Evolutionary conservation across 2,888 invertebrate genomes (phyloP).

Genomic region (Zygothrica quintamaculata): DNA sequence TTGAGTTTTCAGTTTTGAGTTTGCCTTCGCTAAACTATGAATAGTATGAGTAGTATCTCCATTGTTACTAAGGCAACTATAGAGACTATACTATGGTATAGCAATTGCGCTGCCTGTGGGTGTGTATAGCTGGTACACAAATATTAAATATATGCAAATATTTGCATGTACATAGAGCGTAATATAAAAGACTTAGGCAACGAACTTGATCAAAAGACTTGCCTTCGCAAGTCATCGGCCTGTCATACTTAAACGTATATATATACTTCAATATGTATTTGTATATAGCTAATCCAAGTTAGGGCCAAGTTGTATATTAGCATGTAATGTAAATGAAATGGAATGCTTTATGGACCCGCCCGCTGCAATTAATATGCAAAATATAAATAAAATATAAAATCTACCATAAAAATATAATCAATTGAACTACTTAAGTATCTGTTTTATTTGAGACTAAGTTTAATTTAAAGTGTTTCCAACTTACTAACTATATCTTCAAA

Average conservation of each 20-base stretch:
- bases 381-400: not conserved
- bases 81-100: too few relatives aligned
- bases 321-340: slow-evolving; percentile 22
- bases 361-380: slow-evolving; percentile 22
- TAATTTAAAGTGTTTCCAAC: not conserved
- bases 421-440: not conserved
- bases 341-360: slow-evolving; percentile 21
- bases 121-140: slow-evolving; percentile 60
- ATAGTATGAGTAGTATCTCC: too few relatives aligned
- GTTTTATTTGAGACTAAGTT: not conserved
- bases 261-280: slow-evolving; percentile 20
- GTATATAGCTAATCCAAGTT: slow-evolving; percentile 2
- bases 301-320: slow-evolving; percentile 2
- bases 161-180: slow-evolving; percentile 59
- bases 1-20: slow-evolving; percentile 66
- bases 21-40: slow-evolving; percentile 59
- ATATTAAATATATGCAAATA: slow-evolving; percentile 72
- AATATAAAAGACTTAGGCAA: slow-evolving; percentile 76
- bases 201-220: slow-evolving; percentile 61
- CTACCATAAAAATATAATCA: not conserved
- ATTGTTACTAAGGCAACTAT: slow-evolving; percentile 69
- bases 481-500: not conserved
- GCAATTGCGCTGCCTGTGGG: slow-evolving; percentile 47
- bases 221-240: slow-evolving; percentile 48
- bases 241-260: slow-evolving; percentile 58